phyloP scores from a whole-genome alignment of 2,797 vertebrate genomes.

The Melanogrammus aeglefinus region DNA sequence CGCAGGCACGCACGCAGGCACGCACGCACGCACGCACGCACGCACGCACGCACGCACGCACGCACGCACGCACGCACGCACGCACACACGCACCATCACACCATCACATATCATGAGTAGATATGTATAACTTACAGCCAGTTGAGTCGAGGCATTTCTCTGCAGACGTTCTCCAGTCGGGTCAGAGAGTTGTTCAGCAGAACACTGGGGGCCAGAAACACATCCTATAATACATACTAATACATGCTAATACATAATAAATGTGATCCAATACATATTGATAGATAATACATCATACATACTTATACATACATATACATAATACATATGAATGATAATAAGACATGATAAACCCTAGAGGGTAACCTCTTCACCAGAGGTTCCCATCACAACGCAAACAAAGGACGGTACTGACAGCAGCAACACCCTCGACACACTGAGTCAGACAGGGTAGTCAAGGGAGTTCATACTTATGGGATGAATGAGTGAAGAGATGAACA shows the following conservation, averaged over 20 bases:
- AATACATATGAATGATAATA: no score
- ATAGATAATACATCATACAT: neutral
- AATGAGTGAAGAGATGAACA: no score
- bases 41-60: neutral
- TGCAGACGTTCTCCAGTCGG: conserved; percentile 85
- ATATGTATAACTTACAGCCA: conserved; percentile 85
- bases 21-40: neutral
- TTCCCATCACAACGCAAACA: no score
- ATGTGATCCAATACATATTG: no score
- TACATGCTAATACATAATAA: neutral
- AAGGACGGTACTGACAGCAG: no score
- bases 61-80: neutral
- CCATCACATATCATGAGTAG: neutral
- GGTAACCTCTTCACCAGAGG: no score
- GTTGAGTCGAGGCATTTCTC: conserved; percentile 86
- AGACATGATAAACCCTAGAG: no score
- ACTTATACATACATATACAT: no score
- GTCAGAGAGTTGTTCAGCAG: conserved; percentile 87
- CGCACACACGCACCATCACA: neutral
- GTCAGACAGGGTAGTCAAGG: no score
- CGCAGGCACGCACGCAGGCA: conserved; percentile 11
- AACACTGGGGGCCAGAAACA: conserved; percentile 69
- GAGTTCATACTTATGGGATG: no score
- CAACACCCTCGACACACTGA: no score
- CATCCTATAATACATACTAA: conserved; percentile 13